phyloP scores from a whole-genome alignment of 2,113 vertebrate genomes.

The Malurus cyaneus region DNA sequence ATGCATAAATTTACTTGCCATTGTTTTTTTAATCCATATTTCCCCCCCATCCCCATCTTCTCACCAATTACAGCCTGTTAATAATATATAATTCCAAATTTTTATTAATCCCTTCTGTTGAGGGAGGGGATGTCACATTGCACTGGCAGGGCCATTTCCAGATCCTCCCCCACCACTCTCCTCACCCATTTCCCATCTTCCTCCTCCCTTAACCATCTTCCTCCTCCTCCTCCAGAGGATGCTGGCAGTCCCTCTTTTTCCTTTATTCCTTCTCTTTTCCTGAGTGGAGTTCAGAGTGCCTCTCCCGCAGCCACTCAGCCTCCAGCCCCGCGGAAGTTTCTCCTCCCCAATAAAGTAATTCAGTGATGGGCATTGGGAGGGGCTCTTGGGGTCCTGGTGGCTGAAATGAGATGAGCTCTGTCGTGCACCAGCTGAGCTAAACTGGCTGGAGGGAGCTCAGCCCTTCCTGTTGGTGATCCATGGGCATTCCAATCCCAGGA shows the following conservation, averaged over 20 bases:
- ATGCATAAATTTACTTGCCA: conserved; percentile 67
- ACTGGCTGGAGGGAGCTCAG: neutral
- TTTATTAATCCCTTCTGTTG: neutral
- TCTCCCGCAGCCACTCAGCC: neutral
- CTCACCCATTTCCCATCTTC: neutral
- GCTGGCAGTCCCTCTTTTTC: neutral
- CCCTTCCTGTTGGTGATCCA: accelerated
- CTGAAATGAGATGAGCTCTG: conserved; percentile 31
- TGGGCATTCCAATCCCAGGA: accelerated
- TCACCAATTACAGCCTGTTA: neutral
- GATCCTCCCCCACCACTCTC: neutral
- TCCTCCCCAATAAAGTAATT: conserved; percentile 70
- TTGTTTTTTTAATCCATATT: conserved; percentile 53
- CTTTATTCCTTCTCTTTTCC: neutral
- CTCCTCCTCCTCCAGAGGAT: neutral
- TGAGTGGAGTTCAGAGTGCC: neutral
- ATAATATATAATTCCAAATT: neutral
- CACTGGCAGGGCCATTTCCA: neutral
- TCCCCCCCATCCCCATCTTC: neutral
- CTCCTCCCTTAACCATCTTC: neutral
- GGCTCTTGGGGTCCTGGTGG: neutral
- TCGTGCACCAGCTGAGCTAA: neutral
- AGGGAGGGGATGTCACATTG: neutral
- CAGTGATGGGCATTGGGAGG: conserved; percentile 41
- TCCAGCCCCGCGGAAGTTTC: neutral